A percentile compares a stretch with the other conserved stretches of the same genome.
Evolutionary conservation across 2,797 vertebrate species (phyloP).

Genomic region (Acipenser transmontanus): DNA sequence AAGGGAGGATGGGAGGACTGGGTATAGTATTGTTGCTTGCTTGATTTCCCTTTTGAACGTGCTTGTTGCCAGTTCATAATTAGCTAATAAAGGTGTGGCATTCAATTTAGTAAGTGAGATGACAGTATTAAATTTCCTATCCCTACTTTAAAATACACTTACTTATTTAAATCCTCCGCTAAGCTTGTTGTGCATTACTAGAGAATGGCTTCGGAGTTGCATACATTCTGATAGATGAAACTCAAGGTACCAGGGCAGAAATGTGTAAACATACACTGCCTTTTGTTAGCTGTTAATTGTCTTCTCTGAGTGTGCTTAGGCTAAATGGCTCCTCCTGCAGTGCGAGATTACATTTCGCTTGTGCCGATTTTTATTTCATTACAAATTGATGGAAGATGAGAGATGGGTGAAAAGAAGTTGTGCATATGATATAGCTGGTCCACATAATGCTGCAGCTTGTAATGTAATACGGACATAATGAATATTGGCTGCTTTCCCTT

Average conservation of each 20-base stretch:
- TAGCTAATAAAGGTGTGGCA: not conserved
- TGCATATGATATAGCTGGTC: slow-evolving; percentile 15
- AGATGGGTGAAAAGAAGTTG: not conserved
- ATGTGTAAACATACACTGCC: slow-evolving; percentile 8
- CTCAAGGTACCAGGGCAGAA: not conserved
- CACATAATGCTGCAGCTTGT: slow-evolving; percentile 12
- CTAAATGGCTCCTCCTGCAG: not conserved
- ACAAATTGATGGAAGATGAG: not conserved
- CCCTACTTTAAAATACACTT: not conserved
- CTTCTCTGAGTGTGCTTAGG: slow-evolving; percentile 22
- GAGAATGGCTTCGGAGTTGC: not conserved
- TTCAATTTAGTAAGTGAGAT: too few relatives aligned
- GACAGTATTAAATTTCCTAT: too few relatives aligned
- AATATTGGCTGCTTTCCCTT: too few relatives aligned
- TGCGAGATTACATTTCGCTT: slow-evolving; percentile 6
- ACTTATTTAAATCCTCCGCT: not conserved
- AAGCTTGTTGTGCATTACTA: not conserved
- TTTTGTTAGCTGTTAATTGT: slow-evolving; percentile 19
- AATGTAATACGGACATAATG: too few relatives aligned
- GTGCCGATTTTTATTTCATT: slow-evolving; percentile 18
- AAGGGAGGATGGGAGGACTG: too few relatives aligned
- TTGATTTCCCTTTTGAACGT: not conserved
- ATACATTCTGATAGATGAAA: not conserved
- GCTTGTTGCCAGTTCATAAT: not conserved
- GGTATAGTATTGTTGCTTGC: not conserved